Evolutionary conservation across 1,140 invertebrate genomes (phyloP).

Genomic region (Cheumatopsyche charites): DNA sequence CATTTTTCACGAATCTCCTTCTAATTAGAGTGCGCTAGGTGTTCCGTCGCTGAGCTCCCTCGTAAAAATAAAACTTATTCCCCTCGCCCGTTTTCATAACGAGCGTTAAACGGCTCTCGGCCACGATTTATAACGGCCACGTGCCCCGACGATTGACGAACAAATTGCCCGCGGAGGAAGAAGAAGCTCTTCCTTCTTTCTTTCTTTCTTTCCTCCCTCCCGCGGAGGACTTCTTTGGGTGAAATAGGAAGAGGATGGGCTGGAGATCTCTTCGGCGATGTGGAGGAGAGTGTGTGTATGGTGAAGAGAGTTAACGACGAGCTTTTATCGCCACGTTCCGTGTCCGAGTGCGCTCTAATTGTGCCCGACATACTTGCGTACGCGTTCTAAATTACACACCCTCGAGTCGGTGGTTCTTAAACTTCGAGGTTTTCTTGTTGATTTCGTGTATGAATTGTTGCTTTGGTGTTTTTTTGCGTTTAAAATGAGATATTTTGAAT

Average conservation of each 20-base stretch:
- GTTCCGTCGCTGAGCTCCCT: not conserved
- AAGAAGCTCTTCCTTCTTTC: no score
- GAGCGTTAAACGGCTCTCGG: constrained; percentile 15
- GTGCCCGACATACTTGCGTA: not conserved
- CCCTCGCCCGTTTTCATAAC: constrained; percentile 12
- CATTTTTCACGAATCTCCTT: not conserved
- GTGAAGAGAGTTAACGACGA: constrained; percentile 9
- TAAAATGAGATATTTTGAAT: no score
- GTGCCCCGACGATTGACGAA: constrained; percentile 16
- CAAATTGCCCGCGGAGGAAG: constrained; percentile 4
- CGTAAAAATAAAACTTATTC: constrained; percentile 4
- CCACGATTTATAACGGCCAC: constrained; percentile 20
- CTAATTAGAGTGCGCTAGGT: constrained; percentile 4
- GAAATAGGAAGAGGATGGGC: no score
- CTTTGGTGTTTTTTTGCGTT: no score
- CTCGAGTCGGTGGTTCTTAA: no score
- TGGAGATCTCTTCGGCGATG: not conserved
- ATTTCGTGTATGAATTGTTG: no score
- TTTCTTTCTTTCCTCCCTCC: no score
- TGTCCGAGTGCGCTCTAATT: constrained; percentile 3
- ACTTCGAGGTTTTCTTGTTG: no score
- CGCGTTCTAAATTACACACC: no score
- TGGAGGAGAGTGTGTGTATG: not conserved
- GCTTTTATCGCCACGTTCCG: constrained; percentile 9
- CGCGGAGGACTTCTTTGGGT: no score